These are phyloP conservation scores for Drosophila sproati DNA, from an alignment of 1,140 invertebrate species.

Conservation along the genomic window DNA sequence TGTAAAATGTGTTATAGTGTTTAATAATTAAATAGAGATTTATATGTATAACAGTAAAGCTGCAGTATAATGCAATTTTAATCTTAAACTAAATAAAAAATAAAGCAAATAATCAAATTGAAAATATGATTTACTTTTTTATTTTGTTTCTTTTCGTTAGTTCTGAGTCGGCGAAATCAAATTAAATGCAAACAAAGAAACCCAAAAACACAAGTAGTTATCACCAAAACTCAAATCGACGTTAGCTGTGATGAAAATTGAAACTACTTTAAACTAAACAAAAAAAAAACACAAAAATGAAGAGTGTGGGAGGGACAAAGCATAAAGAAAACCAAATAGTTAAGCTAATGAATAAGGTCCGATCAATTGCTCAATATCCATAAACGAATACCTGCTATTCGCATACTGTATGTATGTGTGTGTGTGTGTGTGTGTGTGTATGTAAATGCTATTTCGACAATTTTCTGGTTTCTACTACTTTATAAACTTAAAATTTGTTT, in stretches of 20 bases:
- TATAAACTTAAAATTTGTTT: neutral
- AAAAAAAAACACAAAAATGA: constrained; percentile 18
- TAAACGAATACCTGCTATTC: neutral
- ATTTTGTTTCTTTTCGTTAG: constrained; percentile 12
- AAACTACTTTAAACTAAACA: constrained; percentile 46
- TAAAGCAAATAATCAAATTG: constrained; percentile 4
- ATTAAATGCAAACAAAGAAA: constrained; percentile 13
- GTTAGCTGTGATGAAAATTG: constrained; percentile 72
- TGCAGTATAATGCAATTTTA: constrained; percentile 32
- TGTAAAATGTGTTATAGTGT: constrained; percentile 73
- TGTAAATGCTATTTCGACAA: neutral
- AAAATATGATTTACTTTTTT: constrained; percentile 20
- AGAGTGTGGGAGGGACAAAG: neutral
- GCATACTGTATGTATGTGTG: neutral
- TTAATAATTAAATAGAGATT: constrained; percentile 42
- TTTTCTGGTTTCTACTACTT: neutral
- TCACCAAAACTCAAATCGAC: constrained; percentile 55
- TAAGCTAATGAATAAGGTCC: constrained; percentile 5
- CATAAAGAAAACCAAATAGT: constrained; percentile 13
- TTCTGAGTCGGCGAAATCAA: constrained; percentile 1
- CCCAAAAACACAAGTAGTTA: constrained; percentile 26
- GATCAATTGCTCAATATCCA: constrained; percentile 14
- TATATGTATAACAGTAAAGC: constrained; percentile 25
- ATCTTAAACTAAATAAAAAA: constrained; percentile 35
- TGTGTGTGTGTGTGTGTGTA: neutral